Base-by-base conservation (phyloP, 2,888 invertebrate genomes). In the Tribolium freemani region DNA sequence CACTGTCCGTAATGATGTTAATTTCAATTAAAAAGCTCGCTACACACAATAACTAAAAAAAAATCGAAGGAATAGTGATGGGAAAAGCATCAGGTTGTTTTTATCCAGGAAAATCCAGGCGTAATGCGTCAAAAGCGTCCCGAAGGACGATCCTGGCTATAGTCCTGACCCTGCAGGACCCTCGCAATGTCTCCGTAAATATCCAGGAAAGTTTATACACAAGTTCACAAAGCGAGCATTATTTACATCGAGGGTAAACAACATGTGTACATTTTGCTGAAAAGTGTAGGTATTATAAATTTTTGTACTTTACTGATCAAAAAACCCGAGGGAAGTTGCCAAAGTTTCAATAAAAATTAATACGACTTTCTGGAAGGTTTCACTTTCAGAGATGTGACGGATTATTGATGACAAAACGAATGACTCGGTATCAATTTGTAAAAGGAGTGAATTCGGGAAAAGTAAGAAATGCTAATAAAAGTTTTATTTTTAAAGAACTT, bases 221-320 rank as follows among this genome's bases (percentile, higher is more conserved):
- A 46, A 53, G 20, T 53, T 53, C 53, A 21, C 53, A 21, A 53
- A 21, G 53, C 21, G 16, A 10, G 53, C 46, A 60, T 60, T 60
- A 60, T 60, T 60, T 60, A 60, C 45, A 45, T 16, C 60, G n/a
- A 44, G 38, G 60, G 60, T 60, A 60, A n/a, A n/a, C n/a, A 60
- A 46, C 60, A 60, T 60, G 60, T 60, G 45, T 60, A 53, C 53
- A 53, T 20, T 53, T 9, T 6, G 53, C 3, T 53, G 21, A 4
- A 45, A 3, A 26, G 26, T 16, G 16, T 16, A 16, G 16, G 16
- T 26, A 26, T 26, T 26, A 26, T 26, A 26, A 26, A 26, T 26
- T 26, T 26, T 26, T 26, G 26, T 26, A 26, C 1, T 26, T 26
- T 26, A 26, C 4, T 5, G 26, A 26, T 5, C n/a, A 26, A 26